A percentile compares a stretch with the other conserved stretches of the same genome.
Evolutionary conservation across 2,113 vertebrate species (phyloP).

Genomic region (Notarius lentiginosus): DNA sequence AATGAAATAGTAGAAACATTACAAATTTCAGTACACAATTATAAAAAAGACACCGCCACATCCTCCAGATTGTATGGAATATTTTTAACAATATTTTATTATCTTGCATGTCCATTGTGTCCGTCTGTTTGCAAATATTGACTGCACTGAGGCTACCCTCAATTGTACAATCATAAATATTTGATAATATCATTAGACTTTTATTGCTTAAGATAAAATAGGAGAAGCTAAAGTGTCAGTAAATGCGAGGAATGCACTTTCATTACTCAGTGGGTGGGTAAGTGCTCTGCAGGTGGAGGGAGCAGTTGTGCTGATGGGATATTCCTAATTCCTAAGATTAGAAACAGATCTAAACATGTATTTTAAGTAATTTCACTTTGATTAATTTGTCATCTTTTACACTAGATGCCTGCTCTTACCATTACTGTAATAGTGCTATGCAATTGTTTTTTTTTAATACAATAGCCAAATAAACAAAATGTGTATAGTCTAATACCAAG

Average conservation of each 20-base stretch:
- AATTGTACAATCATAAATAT: constrained; percentile 43
- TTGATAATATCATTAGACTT: constrained; percentile 47
- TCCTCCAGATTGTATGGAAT: background rate
- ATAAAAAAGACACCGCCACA: background rate
- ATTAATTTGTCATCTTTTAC: constrained; percentile 57
- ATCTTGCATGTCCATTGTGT: background rate
- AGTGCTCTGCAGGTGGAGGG: constrained; percentile 58
- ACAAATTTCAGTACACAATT: background rate
- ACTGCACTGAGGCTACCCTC: background rate
- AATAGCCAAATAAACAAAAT: background rate
- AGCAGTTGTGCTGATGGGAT: constrained; percentile 54
- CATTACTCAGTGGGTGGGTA: constrained; percentile 65
- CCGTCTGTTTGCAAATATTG: background rate
- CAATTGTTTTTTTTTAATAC: constrained; percentile 34
- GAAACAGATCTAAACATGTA: constrained; percentile 64
- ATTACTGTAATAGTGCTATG: constrained; percentile 45
- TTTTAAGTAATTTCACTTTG: constrained; percentile 60
- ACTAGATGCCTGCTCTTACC: constrained; percentile 44
- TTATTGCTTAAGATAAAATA: constrained; percentile 42
- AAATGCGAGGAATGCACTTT: constrained; percentile 43
- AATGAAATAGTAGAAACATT: background rate
- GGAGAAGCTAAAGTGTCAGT: constrained; percentile 38
- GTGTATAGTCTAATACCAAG: background rate
- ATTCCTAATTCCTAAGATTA: constrained; percentile 59
- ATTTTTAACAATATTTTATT: background rate